phyloP scores from a whole-genome alignment of 2,888 invertebrate species.

The Apeira syringaria region DNA sequence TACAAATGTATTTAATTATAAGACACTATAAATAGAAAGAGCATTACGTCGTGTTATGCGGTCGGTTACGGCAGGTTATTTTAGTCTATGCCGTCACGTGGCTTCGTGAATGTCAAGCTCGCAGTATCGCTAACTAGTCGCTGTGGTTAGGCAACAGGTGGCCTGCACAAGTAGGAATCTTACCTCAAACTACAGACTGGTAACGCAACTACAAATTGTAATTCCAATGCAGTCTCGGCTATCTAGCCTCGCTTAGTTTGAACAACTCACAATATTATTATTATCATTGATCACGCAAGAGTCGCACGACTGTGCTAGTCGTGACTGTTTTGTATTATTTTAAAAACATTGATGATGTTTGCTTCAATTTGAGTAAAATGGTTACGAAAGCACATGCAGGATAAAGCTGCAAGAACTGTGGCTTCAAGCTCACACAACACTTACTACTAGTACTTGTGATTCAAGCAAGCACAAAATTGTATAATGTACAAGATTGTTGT shows the following conservation, averaged over 20 bases:
- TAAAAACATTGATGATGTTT: no score
- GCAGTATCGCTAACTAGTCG: slow-evolving; percentile 66
- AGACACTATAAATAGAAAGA: slow-evolving; percentile 74
- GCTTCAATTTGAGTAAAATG: no score
- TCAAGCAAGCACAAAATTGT: no score
- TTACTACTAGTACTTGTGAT: no score
- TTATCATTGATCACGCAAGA: no score
- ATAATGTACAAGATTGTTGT: no score
- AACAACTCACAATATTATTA: no score
- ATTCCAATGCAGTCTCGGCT: slow-evolving; percentile 5
- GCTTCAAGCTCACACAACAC: no score
- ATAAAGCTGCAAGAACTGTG: no score
- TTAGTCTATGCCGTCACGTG: slow-evolving; percentile 73
- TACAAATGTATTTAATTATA: slow-evolving; percentile 74
- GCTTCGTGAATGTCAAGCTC: slow-evolving; percentile 79
- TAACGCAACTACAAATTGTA: slow-evolving; percentile 23
- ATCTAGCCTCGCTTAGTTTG: slow-evolving; percentile 3
- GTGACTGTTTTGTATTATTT: no score
- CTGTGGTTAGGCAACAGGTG: slow-evolving; percentile 73
- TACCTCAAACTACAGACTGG: slow-evolving; percentile 35
- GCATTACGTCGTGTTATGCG: slow-evolving; percentile 76
- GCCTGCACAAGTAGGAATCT: slow-evolving; percentile 63
- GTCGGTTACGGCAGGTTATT: slow-evolving; percentile 77
- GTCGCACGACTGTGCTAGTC: no score
- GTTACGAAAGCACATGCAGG: no score